Evolutionary conservation across 2,888 invertebrate species (phyloP), one percentile per base, ranked within the genome.

Genomic region (Lingula anatina): DNA sequence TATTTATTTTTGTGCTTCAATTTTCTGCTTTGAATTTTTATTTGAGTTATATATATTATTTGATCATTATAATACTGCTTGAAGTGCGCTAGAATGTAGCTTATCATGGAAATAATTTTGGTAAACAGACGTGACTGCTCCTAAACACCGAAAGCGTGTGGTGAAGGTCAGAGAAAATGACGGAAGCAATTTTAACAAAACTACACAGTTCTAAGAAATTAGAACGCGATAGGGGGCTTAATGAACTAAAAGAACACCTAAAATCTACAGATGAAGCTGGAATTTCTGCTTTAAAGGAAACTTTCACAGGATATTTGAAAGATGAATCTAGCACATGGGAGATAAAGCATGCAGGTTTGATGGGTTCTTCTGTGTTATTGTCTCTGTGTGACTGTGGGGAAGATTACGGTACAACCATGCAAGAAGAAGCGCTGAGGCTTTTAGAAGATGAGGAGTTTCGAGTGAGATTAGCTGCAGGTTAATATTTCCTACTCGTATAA

Each of bases 381-480:
- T 48, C 26, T 3, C 38, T 44, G n/a, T 48, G 65, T 48, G 42
- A 51, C 15, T 60, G 61, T 42, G 57, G 65, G 40, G 70, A 72
- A 45, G 59, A 63, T n/a, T 73, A 71, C 55, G 60, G 56, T 25
- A 57, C 65, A 20, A 49, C 57, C n/a, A 59, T 73, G 18, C 60
- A 67, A 44, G 58, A 57, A 7, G 54, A 66, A 27, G 65, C 73
- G 9, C 47, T 75, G 28, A 56, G 59, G 26, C 60, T 74, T 15
- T 59, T 79, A 31, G 75, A 76, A 31, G 76, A 80, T 60, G 52
- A 56, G 21, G 80, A 80, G 66, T 77, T 75, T 28, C 62, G 79
- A 60, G 78, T 80, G 5, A 60, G 80, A 54, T 62, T 78, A 40
- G 75, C 77, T 21, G 75, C 79, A 53, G 79, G 79, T 78, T 60